A percentile compares a stretch with the other conserved stretches of the same genome.
These are phyloP conservation scores for Phaonia tiefii DNA, from an alignment of 2,888 invertebrate genomes.

Conservation along the genomic window DNA sequence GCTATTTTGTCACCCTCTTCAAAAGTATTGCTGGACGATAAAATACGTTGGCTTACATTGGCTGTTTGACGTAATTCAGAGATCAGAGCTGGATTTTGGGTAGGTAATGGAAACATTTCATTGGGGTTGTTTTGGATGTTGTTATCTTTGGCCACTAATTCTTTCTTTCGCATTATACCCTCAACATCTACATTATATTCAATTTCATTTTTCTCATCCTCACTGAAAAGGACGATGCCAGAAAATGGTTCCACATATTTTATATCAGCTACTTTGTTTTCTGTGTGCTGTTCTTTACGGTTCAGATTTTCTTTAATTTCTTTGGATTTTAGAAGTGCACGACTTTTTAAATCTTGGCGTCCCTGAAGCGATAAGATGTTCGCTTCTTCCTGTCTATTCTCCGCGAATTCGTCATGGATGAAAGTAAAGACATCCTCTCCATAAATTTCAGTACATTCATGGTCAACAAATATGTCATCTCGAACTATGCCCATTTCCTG, in stretches of 20 bases:
- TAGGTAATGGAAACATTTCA: too few relatives aligned
- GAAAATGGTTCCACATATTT: background rate
- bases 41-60: too few relatives aligned
- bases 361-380: background rate
- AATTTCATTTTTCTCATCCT: constrained; percentile 56
- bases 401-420: background rate
- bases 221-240: background rate
- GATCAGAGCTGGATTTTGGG: too few relatives aligned
- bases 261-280: background rate
- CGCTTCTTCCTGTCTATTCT: background rate
- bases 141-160: too few relatives aligned
- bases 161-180: too few relatives aligned
- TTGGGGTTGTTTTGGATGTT: too few relatives aligned
- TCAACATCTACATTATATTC: constrained; percentile 44
- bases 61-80: too few relatives aligned
- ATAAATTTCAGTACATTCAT: background rate
- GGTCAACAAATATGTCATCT: too few relatives aligned
- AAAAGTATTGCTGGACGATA: too few relatives aligned
- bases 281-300: background rate
- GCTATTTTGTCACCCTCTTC: too few relatives aligned
- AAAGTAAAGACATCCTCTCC: constrained; percentile 4
- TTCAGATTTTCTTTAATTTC: background rate
- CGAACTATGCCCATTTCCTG: constrained; percentile 31
- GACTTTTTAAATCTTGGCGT: too few relatives aligned
- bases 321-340: background rate